These are phyloP conservation scores for Kuschelorhynchus macadamiae DNA, from an alignment of 2,888 invertebrate genomes.

Conservation along the genomic window DNA sequence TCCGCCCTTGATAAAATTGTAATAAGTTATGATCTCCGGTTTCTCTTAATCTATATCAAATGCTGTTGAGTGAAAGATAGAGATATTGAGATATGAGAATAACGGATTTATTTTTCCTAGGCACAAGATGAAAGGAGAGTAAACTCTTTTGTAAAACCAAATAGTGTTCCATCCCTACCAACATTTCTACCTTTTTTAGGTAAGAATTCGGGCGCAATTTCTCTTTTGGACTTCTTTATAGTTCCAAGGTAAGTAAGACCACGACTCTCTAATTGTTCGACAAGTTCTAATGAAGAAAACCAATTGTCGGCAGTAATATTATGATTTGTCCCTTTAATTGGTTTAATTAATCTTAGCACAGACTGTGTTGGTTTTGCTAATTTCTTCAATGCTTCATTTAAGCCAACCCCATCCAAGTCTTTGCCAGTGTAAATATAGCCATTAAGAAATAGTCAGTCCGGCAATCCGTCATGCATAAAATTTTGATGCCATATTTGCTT, in stretches of 20 bases:
- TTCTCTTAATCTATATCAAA: no score
- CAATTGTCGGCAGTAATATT: slow-evolving; percentile 33
- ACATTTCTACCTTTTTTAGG: slow-evolving; percentile 19
- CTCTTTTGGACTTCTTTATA: slow-evolving; percentile 22
- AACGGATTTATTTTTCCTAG: no score
- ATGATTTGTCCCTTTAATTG: neutral
- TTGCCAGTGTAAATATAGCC: slow-evolving; percentile 18
- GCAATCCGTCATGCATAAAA: slow-evolving; percentile 24
- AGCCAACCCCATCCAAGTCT: slow-evolving; percentile 11
- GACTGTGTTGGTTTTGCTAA: slow-evolving; percentile 25
- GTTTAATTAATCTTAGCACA: slow-evolving; percentile 23
- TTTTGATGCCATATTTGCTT: slow-evolving; percentile 28
- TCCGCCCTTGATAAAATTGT: no score
- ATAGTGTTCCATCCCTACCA: neutral
- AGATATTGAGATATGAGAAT: no score
- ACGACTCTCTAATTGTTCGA: slow-evolving; percentile 20
- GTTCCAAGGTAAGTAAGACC: slow-evolving; percentile 31
- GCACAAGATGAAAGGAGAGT: no score
- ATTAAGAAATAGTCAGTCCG: slow-evolving; percentile 14
- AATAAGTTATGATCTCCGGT: no score
- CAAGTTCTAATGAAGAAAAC: slow-evolving; percentile 32
- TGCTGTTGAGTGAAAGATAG: no score
- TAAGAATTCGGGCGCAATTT: slow-evolving; percentile 29
- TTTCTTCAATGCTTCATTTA: neutral
- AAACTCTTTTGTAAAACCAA: no score